phyloP scores from a whole-genome alignment of 35 echinoderm and acorn worm genomes.

The Lytechinus pictus region DNA sequence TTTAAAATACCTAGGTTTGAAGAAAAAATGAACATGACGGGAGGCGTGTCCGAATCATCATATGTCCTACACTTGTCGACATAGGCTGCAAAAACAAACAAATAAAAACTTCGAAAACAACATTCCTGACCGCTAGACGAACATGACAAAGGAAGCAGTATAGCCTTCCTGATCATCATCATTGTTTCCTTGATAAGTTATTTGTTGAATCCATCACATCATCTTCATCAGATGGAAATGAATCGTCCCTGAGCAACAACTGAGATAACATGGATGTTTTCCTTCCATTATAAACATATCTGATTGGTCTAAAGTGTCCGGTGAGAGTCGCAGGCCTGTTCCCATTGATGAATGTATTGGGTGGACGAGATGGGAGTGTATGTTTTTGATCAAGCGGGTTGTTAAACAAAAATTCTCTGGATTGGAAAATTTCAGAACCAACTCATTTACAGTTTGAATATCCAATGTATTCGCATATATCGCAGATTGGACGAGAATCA shows the following conservation, averaged over 20 bases:
- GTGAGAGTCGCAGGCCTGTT: not conserved
- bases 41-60: not conserved
- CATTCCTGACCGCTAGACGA: not conserved
- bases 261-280: slow-evolving; percentile 38
- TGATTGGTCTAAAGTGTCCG: not conserved
- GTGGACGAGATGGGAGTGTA: not conserved
- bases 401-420: too few species aligned
- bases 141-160: not conserved
- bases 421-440: too few species aligned
- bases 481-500: too few species aligned
- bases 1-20: not conserved
- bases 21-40: not conserved
- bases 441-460: too few species aligned
- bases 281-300: slow-evolving; percentile 21
- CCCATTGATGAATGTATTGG: not conserved
- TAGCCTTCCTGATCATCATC: not conserved
- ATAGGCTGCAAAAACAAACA: too few species aligned
- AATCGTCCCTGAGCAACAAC: not conserved
- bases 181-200: not conserved
- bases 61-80: too few species aligned
- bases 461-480: too few species aligned
- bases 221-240: not conserved
- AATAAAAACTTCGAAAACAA: not conserved
- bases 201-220: not conserved
- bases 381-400: too few species aligned